Conservation (phyloP, 2,797 vertebrate species). For the Lycodopsis pacificus region DNA sequence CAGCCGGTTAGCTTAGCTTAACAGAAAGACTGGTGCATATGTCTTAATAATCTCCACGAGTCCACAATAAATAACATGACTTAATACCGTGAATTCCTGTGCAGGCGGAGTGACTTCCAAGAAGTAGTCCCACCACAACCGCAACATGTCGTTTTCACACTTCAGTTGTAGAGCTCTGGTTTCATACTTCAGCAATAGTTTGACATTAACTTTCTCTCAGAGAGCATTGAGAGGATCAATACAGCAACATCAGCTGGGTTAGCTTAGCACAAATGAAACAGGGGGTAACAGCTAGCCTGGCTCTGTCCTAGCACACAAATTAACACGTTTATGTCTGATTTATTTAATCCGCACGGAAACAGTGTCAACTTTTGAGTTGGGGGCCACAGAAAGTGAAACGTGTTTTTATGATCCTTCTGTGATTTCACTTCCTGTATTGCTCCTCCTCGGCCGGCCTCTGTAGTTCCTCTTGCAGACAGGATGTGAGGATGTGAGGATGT, state of each 20-base stretch:
- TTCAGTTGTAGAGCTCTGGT: neutral
- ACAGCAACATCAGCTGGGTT: neutral
- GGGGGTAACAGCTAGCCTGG: neutral
- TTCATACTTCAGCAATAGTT: neutral
- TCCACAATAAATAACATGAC: no score
- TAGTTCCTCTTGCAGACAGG: slow-evolving; percentile 51
- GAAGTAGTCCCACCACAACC: neutral
- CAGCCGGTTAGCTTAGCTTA: neutral
- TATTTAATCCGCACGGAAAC: neutral
- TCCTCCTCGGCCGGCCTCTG: neutral
- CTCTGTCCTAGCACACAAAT: neutral
- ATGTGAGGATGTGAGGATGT: slow-evolving; percentile 27
- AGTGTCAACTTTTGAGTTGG: neutral
- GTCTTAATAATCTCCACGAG: no score
- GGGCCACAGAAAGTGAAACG: no score
- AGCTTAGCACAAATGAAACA: slow-evolving; percentile 1
- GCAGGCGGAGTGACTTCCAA: no score
- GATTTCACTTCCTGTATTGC: slow-evolving; percentile 67
- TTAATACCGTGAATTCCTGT: no score
- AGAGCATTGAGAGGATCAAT: neutral
- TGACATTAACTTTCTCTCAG: no score
- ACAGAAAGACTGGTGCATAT: neutral
- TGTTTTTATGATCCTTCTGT: neutral
- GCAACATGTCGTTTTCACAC: neutral
- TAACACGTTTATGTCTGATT: neutral